Evolutionary conservation across 37 sponge, comb jelly and placozoan species (phyloP).

Genomic region (Hormiphora californensis): DNA sequence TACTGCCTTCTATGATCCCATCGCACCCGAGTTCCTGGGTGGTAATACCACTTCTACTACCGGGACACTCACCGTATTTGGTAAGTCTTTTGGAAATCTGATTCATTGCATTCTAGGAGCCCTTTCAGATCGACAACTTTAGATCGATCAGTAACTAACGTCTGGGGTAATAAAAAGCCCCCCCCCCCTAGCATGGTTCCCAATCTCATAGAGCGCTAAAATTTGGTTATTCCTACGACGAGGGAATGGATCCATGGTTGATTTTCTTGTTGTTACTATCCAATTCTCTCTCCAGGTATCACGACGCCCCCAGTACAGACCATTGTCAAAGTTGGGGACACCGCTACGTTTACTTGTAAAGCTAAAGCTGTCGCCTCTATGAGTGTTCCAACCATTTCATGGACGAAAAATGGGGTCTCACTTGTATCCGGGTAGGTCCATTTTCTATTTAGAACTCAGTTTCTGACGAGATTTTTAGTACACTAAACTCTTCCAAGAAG

Average conservation of each 20-base stretch:
- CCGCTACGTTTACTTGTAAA: constrained; percentile 37
- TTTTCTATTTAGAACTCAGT: too few relatives aligned
- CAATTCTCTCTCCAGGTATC: background rate
- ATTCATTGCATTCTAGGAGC: background rate
- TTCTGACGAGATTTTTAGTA: too few relatives aligned
- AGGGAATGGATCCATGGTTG: background rate
- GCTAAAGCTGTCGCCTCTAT: constrained; percentile 33
- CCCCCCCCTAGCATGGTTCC: too few relatives aligned
- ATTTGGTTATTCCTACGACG: background rate
- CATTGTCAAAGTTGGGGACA: constrained; percentile 40
- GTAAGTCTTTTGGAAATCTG: background rate
- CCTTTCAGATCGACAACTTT: too few relatives aligned
- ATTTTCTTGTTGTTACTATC: background rate
- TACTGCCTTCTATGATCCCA: background rate
- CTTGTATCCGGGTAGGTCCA: constrained; percentile 1
- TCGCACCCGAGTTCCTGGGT: background rate
- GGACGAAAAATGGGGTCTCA: background rate
- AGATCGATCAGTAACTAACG: too few relatives aligned
- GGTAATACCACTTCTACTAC: constrained; percentile 3
- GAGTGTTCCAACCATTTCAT: constrained; percentile 38
- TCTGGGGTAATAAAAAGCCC: too few relatives aligned
- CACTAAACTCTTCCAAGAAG: too few relatives aligned
- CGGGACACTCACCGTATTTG: background rate
- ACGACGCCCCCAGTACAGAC: constrained; percentile 38
- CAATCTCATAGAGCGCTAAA: background rate